Evolutionary conservation across 2,888 invertebrate species (phyloP).

Genomic region (Lobophora halterata): DNA sequence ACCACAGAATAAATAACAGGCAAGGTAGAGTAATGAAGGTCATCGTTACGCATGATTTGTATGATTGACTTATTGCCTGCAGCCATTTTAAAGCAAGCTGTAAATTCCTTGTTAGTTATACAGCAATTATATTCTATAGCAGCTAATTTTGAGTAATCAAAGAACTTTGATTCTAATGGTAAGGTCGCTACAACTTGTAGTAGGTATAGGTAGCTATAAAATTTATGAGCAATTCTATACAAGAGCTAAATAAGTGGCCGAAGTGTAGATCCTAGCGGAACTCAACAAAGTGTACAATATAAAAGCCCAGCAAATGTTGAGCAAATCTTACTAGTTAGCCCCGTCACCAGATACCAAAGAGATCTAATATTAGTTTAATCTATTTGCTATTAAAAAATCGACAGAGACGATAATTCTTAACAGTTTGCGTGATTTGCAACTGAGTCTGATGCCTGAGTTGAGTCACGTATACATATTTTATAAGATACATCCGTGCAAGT

Average conservation of each 20-base stretch:
- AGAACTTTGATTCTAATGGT: background rate
- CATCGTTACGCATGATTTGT: slow-evolving; percentile 23
- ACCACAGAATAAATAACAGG: slow-evolving; percentile 7
- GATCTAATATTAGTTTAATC: background rate
- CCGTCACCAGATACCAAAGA: slow-evolving; percentile 1
- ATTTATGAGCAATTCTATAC: too few relatives aligned
- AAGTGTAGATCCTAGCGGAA: too few relatives aligned
- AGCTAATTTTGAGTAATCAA: slow-evolving; percentile 2
- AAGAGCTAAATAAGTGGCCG: too few relatives aligned
- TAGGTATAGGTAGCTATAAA: background rate
- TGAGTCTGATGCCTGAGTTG: slow-evolving; percentile 35
- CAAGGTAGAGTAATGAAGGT: slow-evolving; percentile 20
- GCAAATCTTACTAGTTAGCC: background rate
- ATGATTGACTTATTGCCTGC: slow-evolving; percentile 23
- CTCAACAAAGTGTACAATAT: too few relatives aligned
- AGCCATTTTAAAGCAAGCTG: slow-evolving; percentile 23
- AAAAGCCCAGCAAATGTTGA: slow-evolving; percentile 3
- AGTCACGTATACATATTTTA: slow-evolving; percentile 62
- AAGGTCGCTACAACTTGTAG: slow-evolving; percentile 8
- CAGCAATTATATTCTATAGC: slow-evolving; percentile 5
- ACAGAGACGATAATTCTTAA: slow-evolving; percentile 9
- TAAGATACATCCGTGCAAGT: slow-evolving; percentile 7
- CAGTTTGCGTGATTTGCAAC: slow-evolving; percentile 14
- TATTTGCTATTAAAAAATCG: slow-evolving; percentile 9
- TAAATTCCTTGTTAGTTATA: slow-evolving; percentile 20